phyloP scores from a whole-genome alignment of 2,888 invertebrate species.

The Torymus aiolomorphi region DNA sequence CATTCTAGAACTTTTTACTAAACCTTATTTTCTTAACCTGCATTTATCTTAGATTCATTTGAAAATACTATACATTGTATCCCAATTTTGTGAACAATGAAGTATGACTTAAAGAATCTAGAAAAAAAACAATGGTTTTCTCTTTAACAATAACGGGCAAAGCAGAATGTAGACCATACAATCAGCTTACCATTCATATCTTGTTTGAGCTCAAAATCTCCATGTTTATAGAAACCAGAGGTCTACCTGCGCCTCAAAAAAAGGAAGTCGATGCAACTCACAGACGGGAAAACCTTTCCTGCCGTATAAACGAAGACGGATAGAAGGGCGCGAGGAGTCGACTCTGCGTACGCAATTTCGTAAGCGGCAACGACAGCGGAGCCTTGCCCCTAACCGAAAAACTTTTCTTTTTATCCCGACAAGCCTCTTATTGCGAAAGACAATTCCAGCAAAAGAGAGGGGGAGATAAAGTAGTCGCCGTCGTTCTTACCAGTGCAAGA shows the following conservation, averaged over 20 bases:
- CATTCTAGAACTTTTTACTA: too few relatives aligned
- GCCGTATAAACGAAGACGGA: constrained; percentile 39
- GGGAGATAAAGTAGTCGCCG: too few relatives aligned
- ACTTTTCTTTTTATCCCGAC: constrained; percentile 71
- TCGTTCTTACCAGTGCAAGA: too few relatives aligned
- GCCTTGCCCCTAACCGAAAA: constrained; percentile 66
- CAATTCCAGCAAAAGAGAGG: constrained; percentile 65
- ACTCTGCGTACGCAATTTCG: constrained; percentile 67
- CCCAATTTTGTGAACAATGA: background rate
- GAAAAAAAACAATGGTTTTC: too few relatives aligned
- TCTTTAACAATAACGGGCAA: too few relatives aligned
- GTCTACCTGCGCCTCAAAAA: constrained; percentile 49
- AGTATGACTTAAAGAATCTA: too few relatives aligned
- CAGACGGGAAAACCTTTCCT: too few relatives aligned
- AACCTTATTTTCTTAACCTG: too few relatives aligned
- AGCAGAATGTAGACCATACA: too few relatives aligned
- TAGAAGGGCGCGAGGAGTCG: constrained; percentile 59
- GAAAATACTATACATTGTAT: background rate
- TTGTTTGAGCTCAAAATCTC: constrained; percentile 69
- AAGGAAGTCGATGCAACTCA: constrained; percentile 16
- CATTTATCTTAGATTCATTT: too few relatives aligned
- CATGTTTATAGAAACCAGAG: constrained; percentile 71
- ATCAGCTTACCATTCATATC: constrained; percentile 57
- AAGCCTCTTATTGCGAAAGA: constrained; percentile 72
- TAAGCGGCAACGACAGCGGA: constrained; percentile 17